Conservation (phyloP, 2,797 vertebrate genomes). For the Poecilia velifera region DNA sequence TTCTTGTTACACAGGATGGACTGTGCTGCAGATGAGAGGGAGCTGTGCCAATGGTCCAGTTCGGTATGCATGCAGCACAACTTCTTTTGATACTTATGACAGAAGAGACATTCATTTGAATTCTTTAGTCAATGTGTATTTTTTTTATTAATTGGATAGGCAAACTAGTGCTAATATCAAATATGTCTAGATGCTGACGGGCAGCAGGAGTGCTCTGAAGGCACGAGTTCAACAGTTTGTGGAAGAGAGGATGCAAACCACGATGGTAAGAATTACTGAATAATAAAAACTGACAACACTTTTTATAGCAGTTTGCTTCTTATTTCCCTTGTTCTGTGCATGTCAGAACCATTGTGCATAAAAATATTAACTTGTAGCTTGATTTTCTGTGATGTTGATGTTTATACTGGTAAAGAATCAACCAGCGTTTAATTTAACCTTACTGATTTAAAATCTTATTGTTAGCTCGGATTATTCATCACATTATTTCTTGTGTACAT, state of each 20-base stretch:
- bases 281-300: background rate
- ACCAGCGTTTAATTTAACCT: background rate
- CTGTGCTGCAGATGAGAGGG: slow-evolving; percentile 36
- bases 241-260: slow-evolving; percentile 89
- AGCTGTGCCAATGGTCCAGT: slow-evolving; percentile 47
- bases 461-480: slow-evolving; percentile 1
- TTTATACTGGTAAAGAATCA: background rate
- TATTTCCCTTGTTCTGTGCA: background rate
- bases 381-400: background rate
- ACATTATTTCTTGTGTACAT: slow-evolving; percentile 32
- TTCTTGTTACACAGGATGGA: slow-evolving; percentile 49
- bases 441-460: slow-evolving; percentile 4
- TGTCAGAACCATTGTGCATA: background rate
- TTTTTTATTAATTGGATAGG: background rate
- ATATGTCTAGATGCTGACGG: slow-evolving; percentile 71
- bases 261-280: slow-evolving; percentile 83
- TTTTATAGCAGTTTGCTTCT: background rate
- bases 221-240: slow-evolving; percentile 84
- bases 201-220: slow-evolving; percentile 68
- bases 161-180: slow-evolving; percentile 1
- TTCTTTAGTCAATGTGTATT: background rate
- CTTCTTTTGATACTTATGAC: background rate
- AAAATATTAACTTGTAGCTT: background rate
- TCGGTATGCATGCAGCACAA: slow-evolving; percentile 52
- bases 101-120: background rate